phyloP scores from a whole-genome alignment of 2,113 vertebrate genomes.

The Ictidomys tridecemlineatus region DNA sequence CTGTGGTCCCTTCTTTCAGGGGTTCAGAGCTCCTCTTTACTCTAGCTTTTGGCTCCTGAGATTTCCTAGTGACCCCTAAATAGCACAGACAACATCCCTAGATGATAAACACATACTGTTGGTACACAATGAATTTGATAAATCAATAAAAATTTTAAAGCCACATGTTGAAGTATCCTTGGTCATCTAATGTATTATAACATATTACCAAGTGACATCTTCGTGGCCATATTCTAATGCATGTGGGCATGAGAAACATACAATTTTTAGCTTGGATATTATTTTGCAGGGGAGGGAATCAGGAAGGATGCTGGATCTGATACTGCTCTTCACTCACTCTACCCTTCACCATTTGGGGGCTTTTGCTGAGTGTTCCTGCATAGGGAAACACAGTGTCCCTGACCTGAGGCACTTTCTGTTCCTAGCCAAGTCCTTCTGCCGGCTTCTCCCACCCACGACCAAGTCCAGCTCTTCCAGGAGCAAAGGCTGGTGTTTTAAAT shows the following conservation, averaged over 20 bases:
- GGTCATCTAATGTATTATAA: background rate
- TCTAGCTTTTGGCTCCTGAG: background rate
- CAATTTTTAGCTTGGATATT: background rate
- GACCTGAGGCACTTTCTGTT: background rate
- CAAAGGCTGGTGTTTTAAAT: constrained; percentile 39
- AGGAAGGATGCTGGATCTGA: background rate
- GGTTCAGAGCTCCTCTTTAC: background rate
- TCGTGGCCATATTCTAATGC: background rate
- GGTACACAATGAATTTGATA: background rate
- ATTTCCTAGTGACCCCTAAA: background rate
- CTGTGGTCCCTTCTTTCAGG: background rate
- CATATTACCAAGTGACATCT: background rate
- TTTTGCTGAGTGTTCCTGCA: background rate
- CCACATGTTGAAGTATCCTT: background rate
- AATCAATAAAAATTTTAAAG: background rate
- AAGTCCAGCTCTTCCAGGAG: background rate
- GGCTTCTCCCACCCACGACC: background rate
- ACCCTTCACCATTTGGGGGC: background rate
- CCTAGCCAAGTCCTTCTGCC: background rate
- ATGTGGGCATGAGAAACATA: fast-evolving
- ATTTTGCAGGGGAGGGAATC: background rate
- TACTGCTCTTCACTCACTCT: background rate
- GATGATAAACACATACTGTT: background rate
- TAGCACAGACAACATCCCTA: background rate
- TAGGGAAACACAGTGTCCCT: background rate